Base-by-base conservation (phyloP, 2,888 invertebrate species). In the Abrostola tripartita region DNA sequence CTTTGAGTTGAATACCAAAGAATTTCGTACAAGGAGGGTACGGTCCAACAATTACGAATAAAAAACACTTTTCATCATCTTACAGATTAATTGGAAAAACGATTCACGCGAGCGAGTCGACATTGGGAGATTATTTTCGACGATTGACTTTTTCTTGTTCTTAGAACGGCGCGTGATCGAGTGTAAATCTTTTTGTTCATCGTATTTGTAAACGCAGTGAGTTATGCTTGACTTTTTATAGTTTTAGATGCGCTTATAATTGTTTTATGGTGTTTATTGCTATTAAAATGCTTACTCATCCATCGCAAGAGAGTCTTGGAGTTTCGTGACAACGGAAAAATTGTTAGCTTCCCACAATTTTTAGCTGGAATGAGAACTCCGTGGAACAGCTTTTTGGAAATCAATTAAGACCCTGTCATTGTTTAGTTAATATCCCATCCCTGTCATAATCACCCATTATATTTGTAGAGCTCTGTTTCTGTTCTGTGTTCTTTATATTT, bases 1-100 rank as follows among this genome's bases (percentile, higher is more conserved):
- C n/a, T 59, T 58, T 59, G 53, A 54, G 47, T 55, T 38, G 53
- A 65, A 61, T 72, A 69, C 37, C 49, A 64, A 69, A 58, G 68
- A 78, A 78, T 85, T 88, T 84, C 83, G 81, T 77, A 79, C 77
- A 79, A 77, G 77, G 68, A 71, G 75, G 64, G 71, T 69, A 82
- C 82, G 85, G 65, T 85, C 74, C 66, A 55, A 71, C 54, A 78
- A 64, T 35, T 67, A 36, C 59, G 60, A 37, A 42, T 12, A 44
- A 54, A 52, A 77, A 80, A 68, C 68, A 38, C 63, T 12, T 82
- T 81, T 75, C 79, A 74, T 81, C 79, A 82, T 65, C 54, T 77
- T 65, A 59, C 75, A 59, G 36, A 65, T 68, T 72, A 68, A 74
- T 71, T 81, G 65, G 58, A 64, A 71, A 68, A 67, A 61, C 72